Conservation (phyloP, 2,113 vertebrate species). For the Jacana jacana region DNA sequence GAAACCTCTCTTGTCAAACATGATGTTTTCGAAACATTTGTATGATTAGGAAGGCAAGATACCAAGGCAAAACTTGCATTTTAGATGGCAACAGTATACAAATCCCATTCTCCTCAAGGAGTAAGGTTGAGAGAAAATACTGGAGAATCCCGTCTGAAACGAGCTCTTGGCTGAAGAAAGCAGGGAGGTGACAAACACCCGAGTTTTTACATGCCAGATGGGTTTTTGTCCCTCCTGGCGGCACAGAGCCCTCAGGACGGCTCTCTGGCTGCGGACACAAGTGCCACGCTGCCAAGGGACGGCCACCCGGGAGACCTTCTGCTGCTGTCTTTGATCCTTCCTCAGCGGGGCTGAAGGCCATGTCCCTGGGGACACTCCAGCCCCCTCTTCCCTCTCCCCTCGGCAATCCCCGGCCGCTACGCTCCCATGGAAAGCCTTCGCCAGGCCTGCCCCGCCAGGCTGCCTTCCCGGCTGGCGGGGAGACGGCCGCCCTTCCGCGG, state of each 20-base stretch:
- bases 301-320: rapidly evolving
- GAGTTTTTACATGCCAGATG: rapidly evolving
- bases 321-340: rapidly evolving
- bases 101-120: neutral
- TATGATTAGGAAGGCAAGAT: neutral
- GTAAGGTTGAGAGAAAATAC: rapidly evolving
- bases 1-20: neutral
- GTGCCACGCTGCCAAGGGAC: neutral
- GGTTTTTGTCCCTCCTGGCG: rapidly evolving
- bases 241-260: rapidly evolving
- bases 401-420: neutral
- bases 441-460: neutral
- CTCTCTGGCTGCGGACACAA: rapidly evolving
- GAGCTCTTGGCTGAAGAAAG: neutral
- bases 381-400: neutral
- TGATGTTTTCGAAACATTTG: rapidly evolving
- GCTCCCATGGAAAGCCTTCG: neutral
- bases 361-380: rapidly evolving
- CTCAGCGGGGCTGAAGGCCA: rapidly evolving
- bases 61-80: rapidly evolving
- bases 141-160: rapidly evolving
- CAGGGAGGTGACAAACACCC: rapidly evolving
- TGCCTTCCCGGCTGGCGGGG: rapidly evolving
- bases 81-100: rapidly evolving
- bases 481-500: too few relatives aligned